Evolutionary conservation across 2,888 invertebrate species (phyloP), one percentile per base, ranked within the genome.

Genomic region (Actias luna): DNA sequence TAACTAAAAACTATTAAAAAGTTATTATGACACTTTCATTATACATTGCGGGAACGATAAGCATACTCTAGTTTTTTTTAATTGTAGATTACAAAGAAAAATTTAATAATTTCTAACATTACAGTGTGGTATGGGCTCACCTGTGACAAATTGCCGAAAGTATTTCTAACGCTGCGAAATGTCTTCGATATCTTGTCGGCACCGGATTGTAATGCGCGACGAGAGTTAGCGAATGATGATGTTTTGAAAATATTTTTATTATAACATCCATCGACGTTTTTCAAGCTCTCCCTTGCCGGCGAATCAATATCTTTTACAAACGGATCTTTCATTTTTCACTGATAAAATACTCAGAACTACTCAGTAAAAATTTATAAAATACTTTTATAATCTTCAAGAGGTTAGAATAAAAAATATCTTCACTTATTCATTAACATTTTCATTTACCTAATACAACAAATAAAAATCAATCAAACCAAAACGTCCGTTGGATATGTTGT

Each of bases 131-230:
- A 22, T 50, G 25, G 22, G 25, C 46, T 62, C 76, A 95, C 95
- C 93, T 95, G 95, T 58, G 95, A 94, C 67, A 95, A 87, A 64
- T 94, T 94, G 16, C 95, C 95, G 67, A 96, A 93, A 22, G 94
- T 94, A 64, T 94, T 94, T 71, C 94, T 89, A 27, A 96, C 94
- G 67, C 92, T 94, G 65, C 94, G 94, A 71, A 95, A 94, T 0
- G 95, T 95, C 80, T 93, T 94, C 1, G 95, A 93, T 66, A 96
- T 92, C 80, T 94, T 95, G 68, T 95, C 95, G 14, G 95, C 95
- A 35, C 95, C 94, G 58, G 93, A 94, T 72, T 95, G 93, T 59
- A 95, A 83, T 55, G 93, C 94, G 74, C 93, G 94, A 67, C 95
- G 93, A 10, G 95, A 95, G 76, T 94, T 95, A 39, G 94, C 94